A percentile compares a stretch with the other conserved stretches of the same genome.
Evolutionary conservation across 2,888 invertebrate species (phyloP).

Genomic region (Amblyteles armatorius): DNA sequence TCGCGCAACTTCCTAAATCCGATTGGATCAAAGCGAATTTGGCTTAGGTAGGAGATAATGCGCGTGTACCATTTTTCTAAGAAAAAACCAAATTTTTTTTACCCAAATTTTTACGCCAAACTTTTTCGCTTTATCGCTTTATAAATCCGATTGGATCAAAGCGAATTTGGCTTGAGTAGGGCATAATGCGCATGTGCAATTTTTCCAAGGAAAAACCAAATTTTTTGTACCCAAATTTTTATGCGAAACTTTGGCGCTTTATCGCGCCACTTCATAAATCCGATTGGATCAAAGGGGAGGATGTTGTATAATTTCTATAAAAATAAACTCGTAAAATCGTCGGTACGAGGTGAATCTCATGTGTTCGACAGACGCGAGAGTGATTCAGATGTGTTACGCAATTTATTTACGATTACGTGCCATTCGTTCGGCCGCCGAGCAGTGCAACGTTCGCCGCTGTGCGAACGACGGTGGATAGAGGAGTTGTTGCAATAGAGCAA

Average conservation of each 20-base stretch:
- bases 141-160: too few species aligned
- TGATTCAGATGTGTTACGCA: conserved; percentile 48
- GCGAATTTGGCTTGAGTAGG: too few species aligned
- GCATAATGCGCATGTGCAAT: too few species aligned
- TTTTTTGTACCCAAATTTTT: neutral
- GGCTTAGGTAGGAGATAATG: too few species aligned
- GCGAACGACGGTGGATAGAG: conserved; percentile 5
- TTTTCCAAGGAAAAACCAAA: too few species aligned
- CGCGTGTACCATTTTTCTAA: too few species aligned
- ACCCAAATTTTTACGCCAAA: too few species aligned
- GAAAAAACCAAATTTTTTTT: too few species aligned
- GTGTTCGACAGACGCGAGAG: conserved; percentile 29
- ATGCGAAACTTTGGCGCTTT: neutral
- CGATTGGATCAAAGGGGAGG: neutral
- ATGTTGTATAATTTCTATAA: neutral
- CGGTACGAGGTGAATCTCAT: neutral
- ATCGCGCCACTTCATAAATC: neutral
- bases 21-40: too few species aligned
- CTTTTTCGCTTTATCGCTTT: too few species aligned
- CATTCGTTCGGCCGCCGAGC: conserved; percentile 25
- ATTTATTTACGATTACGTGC: conserved; percentile 63
- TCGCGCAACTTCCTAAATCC: too few species aligned
- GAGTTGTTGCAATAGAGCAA: conserved; percentile 10
- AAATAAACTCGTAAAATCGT: neutral
- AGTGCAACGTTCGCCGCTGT: conserved; percentile 21